Evolutionary conservation across 2,113 vertebrate genomes (phyloP).

Genomic region (Carlito syrichta): DNA sequence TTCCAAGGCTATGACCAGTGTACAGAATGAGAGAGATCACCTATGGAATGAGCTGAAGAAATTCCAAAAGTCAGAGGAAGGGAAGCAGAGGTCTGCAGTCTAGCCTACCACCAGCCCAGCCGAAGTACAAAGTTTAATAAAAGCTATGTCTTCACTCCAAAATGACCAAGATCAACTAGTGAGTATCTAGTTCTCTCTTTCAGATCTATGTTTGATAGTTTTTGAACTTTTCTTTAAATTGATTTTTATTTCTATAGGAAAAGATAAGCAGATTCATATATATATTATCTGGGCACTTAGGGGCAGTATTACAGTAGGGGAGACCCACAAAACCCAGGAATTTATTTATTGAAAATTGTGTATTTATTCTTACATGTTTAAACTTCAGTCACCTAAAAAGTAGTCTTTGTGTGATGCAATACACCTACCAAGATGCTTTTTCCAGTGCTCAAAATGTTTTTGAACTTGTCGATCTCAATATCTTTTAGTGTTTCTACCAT

Average conservation of each 20-base stretch:
- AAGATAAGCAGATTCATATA: not conserved
- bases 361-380: too few relatives aligned
- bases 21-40: conserved; percentile 82
- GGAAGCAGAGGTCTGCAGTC: conserved; percentile 64
- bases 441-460: too few relatives aligned
- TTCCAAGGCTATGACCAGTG: conserved; percentile 82
- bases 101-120: conserved; percentile 53
- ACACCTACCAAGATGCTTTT: too few relatives aligned
- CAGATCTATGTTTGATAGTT: not conserved
- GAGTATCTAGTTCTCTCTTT: conserved; percentile 70
- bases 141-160: conserved; percentile 92
- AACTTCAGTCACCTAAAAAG: too few relatives aligned
- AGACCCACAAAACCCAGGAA: too few relatives aligned
- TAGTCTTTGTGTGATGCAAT: too few relatives aligned
- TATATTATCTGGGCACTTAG: not conserved
- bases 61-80: conserved; percentile 71
- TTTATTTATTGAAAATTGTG: too few relatives aligned
- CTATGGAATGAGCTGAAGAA: conserved; percentile 75
- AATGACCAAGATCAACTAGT: conserved; percentile 94
- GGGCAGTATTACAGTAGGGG: too few relatives aligned
- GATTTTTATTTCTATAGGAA: conserved; percentile 13
- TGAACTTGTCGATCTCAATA: too few relatives aligned
- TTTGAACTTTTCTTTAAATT: conserved; percentile 23
- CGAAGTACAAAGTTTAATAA: conserved; percentile 93
- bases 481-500: too few relatives aligned